A percentile compares a stretch with the other conserved stretches of the same genome.
These are phyloP conservation scores for Heliconius melpomene DNA, from an alignment of 1,140 invertebrate genomes.

Conservation along the genomic window DNA sequence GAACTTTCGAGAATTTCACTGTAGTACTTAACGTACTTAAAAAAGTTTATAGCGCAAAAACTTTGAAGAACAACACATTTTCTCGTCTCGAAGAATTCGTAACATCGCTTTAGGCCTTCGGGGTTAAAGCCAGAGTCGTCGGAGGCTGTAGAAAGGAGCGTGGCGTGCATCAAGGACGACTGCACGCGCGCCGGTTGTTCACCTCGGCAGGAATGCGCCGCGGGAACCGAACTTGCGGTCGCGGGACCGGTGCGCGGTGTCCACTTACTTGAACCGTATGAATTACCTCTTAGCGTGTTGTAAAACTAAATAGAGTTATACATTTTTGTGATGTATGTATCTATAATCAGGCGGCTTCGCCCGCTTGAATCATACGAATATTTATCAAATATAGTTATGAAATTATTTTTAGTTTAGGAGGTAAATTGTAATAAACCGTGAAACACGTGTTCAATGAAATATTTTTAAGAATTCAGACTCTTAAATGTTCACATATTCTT, in stretches of 20 bases:
- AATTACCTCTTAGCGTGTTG: constrained; percentile 39
- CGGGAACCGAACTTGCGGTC: constrained; percentile 44
- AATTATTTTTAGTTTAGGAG: no score
- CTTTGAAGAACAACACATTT: constrained; percentile 10
- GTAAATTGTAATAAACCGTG: no score
- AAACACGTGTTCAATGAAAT: no score
- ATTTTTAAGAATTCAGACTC: no score
- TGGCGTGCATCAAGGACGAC: constrained; percentile 65
- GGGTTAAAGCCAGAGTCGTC: constrained; percentile 30
- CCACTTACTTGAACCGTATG: constrained; percentile 37
- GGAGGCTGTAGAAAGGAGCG: not conserved
- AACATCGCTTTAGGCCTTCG: constrained; percentile 27
- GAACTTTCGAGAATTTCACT: not conserved
- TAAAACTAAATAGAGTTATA: not conserved
- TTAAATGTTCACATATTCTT: no score
- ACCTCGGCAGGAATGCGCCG: constrained; percentile 72
- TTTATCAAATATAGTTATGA: no score
- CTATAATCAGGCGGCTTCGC: not conserved
- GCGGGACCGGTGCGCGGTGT: constrained; percentile 39
- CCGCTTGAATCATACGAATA: no score
- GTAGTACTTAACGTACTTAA: not conserved
- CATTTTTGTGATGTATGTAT: not conserved
- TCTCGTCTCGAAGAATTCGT: constrained; percentile 8
- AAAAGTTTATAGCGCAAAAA: not conserved
- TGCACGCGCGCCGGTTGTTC: constrained; percentile 67